Evolutionary conservation across 2,888 invertebrate species (phyloP), one percentile per base, ranked within the genome.

Genomic region (Oxycera nigricornis): DNA sequence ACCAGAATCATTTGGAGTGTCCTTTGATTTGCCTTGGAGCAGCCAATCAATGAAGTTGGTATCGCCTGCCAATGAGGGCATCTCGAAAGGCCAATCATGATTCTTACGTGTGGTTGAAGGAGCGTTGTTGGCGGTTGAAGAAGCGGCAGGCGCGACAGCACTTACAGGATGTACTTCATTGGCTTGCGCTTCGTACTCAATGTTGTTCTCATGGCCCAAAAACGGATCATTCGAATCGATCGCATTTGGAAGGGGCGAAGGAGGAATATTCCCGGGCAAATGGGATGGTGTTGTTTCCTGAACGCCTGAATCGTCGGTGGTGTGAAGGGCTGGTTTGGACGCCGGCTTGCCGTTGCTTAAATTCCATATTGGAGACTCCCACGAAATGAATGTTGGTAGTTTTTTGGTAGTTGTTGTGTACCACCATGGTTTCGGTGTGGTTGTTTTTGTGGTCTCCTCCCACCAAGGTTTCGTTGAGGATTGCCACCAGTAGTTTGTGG

Each of bases 21-120:
- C 9, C 73, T 77, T 77, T 3, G 78, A 52, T 70, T 78, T 79
- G 6, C 74, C 57, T 31, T 79, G 78, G 50, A 79, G 76, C 30
- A 79, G 76, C 78, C 79, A 78, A 24, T 77, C 73, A 11, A 76
- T 74, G 35, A 78, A 79, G 30, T 77, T 77, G 6, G 73, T 74
- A 74, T 76, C 75, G 17, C 46, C 50, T n/a, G 61, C 35, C 17
- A 77, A 57, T n/a, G 73, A 70, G 11, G 70, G 73, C 9, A 46
- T 62, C 2, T 52, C 65, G 9, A 67, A 28, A 17, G 77, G 74
- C 31, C 55, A 62, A 24, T 75, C 73, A n/a, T n/a, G 62, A 65
- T 65, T 17, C 17, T 31, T 30, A 26, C 30, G n/a, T 1, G 61
- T 73, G 20, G 70, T 70, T 46, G 41, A 39, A 3, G 72, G 4